Evolutionary conservation across 1,140 invertebrate genomes (phyloP), one percentile per base, ranked within the genome.

Genomic region (Apis mellifera): DNA sequence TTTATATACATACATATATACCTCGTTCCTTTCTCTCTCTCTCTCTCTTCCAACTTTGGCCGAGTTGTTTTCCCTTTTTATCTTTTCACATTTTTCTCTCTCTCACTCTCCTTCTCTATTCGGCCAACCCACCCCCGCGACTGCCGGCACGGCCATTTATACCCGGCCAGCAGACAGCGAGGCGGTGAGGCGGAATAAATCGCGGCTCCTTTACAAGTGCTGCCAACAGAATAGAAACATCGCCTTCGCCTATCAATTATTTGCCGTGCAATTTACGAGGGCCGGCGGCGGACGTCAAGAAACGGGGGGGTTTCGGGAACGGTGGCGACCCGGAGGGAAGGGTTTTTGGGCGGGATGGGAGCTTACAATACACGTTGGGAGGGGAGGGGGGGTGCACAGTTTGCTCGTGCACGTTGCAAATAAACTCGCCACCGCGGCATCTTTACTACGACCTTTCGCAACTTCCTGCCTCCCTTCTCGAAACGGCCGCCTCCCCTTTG

Each of bases 141-240:
- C 76, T 84, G 78, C 76, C 79, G 83, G 81, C 85, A 81, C 72
- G 85, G 89, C 90, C 91, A 91, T 93, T 92, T 92, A 92, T 92
- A 92, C 84, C 75, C 81, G 80, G 78, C 66, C 54, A 66, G 77
- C 86, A 92, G 91, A 92, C 90, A 91, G 89, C 89, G 89, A 93
- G 92, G 91, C 92, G 91, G 91, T 91, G 91, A 93, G 92, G 89
- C 86, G 90, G 90, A 93, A 93, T 93, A 93, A 93, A 93, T 93
- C 92, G 92, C 90, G 82, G 88, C 87, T 92, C 90, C 90, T 92
- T 93, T 92, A 93, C 90, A 93, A 93, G 91, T 92, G 89, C 90
- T 93, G 92, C 92, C 93, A 93, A 91, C 92, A 90, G 92, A 93
- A 93, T 93, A 92, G 92, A 93, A 93, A 93, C 92, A 93, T 93